Percentiles rank a stretch among this genome's conserved stretches.
These are phyloP conservation scores for Pholis gunnellus DNA, from an alignment of 2,113 vertebrate genomes.

Conservation along the genomic window DNA sequence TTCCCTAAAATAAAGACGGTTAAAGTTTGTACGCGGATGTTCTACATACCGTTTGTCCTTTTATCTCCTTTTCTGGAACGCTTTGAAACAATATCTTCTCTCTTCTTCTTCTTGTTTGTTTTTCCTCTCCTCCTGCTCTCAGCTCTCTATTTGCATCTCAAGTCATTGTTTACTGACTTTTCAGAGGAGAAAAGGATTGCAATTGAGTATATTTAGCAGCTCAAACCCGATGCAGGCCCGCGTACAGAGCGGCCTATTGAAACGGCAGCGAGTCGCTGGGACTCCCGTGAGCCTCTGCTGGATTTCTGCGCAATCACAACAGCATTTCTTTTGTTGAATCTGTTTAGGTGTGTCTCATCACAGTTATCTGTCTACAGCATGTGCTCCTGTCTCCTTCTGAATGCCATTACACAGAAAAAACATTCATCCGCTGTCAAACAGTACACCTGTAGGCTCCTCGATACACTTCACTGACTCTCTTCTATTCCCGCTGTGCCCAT, in stretches of 20 bases:
- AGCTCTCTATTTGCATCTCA: not conserved
- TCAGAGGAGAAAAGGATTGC: not conserved
- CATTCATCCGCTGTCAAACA: conserved; percentile 51
- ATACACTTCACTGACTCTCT: conserved; percentile 44
- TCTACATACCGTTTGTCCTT: not conserved
- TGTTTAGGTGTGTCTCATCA: conserved; percentile 43
- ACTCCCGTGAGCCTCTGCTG: conserved; percentile 27
- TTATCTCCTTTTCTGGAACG: not conserved
- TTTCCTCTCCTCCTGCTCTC: not conserved
- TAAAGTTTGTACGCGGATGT: not conserved
- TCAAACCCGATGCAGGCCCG: not conserved
- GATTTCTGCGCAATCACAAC: conserved; percentile 26
- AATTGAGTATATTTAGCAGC: conserved; percentile 31
- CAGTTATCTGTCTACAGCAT: conserved; percentile 43
- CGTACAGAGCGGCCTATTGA: not conserved
- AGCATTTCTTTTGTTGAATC: conserved; percentile 35
- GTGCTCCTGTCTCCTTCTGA: conserved; percentile 48
- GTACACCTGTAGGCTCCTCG: conserved; percentile 55
- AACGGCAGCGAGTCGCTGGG: not conserved
- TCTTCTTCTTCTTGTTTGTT: not conserved
- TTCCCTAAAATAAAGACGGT: not conserved
- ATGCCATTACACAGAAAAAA: conserved; percentile 45
- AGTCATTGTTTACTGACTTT: not conserved
- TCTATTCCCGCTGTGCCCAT: conserved; percentile 34
- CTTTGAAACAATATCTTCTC: not conserved